Evolutionary conservation across 2,888 invertebrate species (phyloP), one percentile per base, ranked within the genome.

Genomic region (Saturnia pavonia): DNA sequence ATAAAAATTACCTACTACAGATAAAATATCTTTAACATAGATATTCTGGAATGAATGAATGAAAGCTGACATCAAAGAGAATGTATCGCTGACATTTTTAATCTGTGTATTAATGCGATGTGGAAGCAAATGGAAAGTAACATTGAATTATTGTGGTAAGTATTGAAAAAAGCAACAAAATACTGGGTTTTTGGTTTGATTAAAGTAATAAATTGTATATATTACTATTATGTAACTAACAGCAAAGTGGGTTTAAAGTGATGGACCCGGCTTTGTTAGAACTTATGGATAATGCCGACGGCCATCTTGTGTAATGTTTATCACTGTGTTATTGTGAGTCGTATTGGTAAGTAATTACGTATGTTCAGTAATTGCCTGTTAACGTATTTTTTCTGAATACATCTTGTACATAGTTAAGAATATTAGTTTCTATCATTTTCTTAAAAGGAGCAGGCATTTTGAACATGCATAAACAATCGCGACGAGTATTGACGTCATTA

Each of bases 271-370:
- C 65, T 65, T 40, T 40, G 19, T 40, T 65, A 27, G 57, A 60
- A 27, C 57, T 16, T 40, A 16, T 34, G 65, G n/a, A 0, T 11
- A 0, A n/a, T 34, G 40, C 19, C n/a, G 65, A 9, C 65, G 34
- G 65, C 65, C 65, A 65, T 65, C 40, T 65, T 65, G 65, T 40
- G 19, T 40, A 60, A 60, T 60, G 27, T 27, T 27, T 54, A 60
- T 27, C 25, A 27, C 16, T 9, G 57, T 27, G 57, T 60, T 2
- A 19, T 65, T 40, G 27, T 9, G 11, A 22, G 65, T 16, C n/a
- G n/a, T 60, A 65, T 19, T n/a, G 34, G 65, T 65, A 65, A 65
- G 65, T 40, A 40, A 65, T 34, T 63, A 1, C 16, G 25, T 57
- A 57, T 57, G 9, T 25, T 22, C 57, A 57, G 22, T 25, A 12